Evolutionary conservation across 2,888 invertebrate species (phyloP), one percentile per base, ranked within the genome.

Genomic region (Mantis religiosa): DNA sequence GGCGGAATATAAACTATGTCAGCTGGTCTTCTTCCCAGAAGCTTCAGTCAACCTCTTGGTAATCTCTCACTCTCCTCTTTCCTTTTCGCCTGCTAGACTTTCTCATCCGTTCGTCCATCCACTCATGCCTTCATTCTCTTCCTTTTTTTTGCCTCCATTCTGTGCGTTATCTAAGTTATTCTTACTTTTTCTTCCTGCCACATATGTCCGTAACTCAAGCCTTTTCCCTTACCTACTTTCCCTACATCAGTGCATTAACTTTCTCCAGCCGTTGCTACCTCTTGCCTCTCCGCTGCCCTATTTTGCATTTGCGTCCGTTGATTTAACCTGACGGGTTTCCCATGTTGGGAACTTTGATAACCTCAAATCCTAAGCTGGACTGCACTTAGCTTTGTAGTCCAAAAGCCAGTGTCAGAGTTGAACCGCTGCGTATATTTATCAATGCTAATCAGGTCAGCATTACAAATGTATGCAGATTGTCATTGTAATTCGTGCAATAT

Each of bases 1-100:
- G 88, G 27, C 71, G 84, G 88, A 88, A 88, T 88, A 84, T 88
- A 84, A 88, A 88, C 83, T 54, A 84, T 41, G 86, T 89, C 89
- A 89, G 89, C 83, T 89, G 89, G 14, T 41, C 71, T 86, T 86
- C 30, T 86, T 89, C 89, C 87, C 89, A 89, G 89, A 82, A 34
- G 86, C 89, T 89, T 83, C 82, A 88, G 85, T n/a, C 88, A 84
- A 82, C 81, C 71, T 85, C 54, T 85, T 28, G 15, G 82, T 84
- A 82, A 30, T n/a, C 86, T 83, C 54, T 34, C 85, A 47, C 86
- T 28, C 85, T 86, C 89, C 54, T 81, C 28, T 14, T 15, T 34
- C 34, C 71, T n/a, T 54, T 25, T 41, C 41, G 41, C 41, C 9
- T 41, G 20, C 15, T 20, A 25, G n/a, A 27, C 83, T 81, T 47